Base-by-base conservation (phyloP, 1,140 invertebrate genomes). In the Bombus balteatus region DNA sequence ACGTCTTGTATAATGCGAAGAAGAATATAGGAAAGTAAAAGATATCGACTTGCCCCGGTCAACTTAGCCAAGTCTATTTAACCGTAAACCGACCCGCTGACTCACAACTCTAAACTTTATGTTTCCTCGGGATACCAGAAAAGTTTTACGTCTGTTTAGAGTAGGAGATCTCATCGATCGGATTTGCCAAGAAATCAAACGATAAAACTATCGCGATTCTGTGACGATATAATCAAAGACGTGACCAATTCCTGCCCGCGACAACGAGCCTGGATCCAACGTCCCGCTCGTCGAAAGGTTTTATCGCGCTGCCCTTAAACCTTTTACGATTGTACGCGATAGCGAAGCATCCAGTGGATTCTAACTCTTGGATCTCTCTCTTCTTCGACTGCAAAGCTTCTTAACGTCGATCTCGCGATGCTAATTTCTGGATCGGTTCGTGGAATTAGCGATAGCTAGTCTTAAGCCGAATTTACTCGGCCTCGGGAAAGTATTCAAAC, bases 251-350 rank as follows among this genome's bases (percentile, higher is more conserved):
- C 53, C 81, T 12, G 15, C 3, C 12, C 37, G 4, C 22, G 47
- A 28, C 41, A 59, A 59, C 80, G 53, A 43, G 3, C 28, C 18
- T 10, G 0, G 41, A n/a, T 43, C 6, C 43, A 37, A 65, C 43
- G 57, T 15, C n/a, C n/a, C 39, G 15, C 37, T 32, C 32, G 13
- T 18, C 22, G 4, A 37, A 34, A 6, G 28, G 32, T 53, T 65
- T 81, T 62, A 73, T 65, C 72, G 25, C 72, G 15, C 12, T 22
- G n/a, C 25, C 41, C 12, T 75, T 53, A 53, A 75, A 28, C 4
- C 70, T 81, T 82, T 74, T 65, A 82, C 71, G 80, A 82, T 57
- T 57, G 5, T 15, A 28, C 34, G 10, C n/a, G 37, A 6, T 53
- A 34, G 37, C n/a, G 34, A 66, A 8, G 32, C 18, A 18, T 47